Evolutionary conservation across 1,140 invertebrate species (phyloP).

Genomic region (Drosophila elegans): DNA sequence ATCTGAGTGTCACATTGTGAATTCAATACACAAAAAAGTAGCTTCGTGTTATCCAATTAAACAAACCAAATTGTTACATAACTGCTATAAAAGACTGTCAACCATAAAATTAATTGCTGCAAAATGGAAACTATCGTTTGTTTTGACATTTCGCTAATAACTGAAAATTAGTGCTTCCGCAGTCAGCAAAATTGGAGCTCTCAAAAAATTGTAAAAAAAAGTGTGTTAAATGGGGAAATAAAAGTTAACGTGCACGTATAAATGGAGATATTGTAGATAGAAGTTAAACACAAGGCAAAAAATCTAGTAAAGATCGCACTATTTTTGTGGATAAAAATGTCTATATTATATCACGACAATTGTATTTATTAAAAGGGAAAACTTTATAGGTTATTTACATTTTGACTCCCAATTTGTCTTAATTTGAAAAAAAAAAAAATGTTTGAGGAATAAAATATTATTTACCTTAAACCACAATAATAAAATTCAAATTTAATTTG

Average conservation of each 20-base stretch:
- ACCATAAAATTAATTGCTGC: slow-evolving; percentile 18
- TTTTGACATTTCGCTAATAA: slow-evolving; percentile 77
- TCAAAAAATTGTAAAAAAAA: slow-evolving; percentile 5
- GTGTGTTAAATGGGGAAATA: slow-evolving; percentile 16
- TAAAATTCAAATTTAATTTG: no score
- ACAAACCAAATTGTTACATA: slow-evolving; percentile 16
- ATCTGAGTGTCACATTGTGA: slow-evolving; percentile 9
- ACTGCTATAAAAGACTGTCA: slow-evolving; percentile 20
- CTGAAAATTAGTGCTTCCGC: slow-evolving; percentile 67
- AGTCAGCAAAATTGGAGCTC: slow-evolving; percentile 36
- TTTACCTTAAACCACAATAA: no score
- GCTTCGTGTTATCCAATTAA: slow-evolving; percentile 9
- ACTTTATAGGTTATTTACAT: no score
- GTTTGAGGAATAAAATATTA: no score
- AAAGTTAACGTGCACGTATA: slow-evolving; percentile 2
- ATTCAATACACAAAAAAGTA: slow-evolving; percentile 3
- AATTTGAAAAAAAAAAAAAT: no score
- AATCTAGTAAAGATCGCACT: no score
- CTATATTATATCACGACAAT: no score
- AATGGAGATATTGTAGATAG: neutral
- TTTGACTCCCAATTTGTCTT: no score
- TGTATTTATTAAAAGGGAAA: no score
- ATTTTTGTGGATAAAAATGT: no score
- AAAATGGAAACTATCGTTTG: slow-evolving; percentile 64
- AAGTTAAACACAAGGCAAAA: no score